Evolutionary conservation across 2,113 vertebrate species (phyloP).

Genomic region (Raja brachyura): DNA sequence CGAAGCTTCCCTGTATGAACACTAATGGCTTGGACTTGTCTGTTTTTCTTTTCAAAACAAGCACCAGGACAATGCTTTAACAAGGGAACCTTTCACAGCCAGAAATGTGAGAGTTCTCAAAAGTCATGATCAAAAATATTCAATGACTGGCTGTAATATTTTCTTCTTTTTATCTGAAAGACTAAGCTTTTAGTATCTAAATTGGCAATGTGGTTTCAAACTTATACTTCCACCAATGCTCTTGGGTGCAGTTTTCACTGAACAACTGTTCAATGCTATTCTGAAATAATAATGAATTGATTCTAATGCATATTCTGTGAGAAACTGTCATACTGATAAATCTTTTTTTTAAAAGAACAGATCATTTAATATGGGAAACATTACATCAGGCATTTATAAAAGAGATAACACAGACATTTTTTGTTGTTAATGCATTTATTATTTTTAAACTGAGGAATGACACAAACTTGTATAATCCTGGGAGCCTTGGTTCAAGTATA

Average conservation of each 20-base stretch:
- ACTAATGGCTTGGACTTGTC: constrained; percentile 6
- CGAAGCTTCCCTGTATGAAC: constrained; percentile 12
- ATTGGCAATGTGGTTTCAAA: constrained; percentile 53
- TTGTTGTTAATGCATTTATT: not conserved
- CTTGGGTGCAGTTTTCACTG: constrained; percentile 57
- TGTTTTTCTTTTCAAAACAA: constrained; percentile 30
- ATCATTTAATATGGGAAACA: not conserved
- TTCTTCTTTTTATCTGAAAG: constrained; percentile 57
- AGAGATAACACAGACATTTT: not conserved
- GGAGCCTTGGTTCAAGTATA: not conserved
- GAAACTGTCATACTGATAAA: not conserved
- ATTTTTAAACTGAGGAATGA: not conserved
- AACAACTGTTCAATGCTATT: constrained; percentile 54
- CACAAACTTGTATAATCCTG: not conserved
- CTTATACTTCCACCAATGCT: constrained; percentile 47
- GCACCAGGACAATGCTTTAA: constrained; percentile 41
- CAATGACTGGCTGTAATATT: constrained; percentile 59
- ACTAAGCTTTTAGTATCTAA: constrained; percentile 57
- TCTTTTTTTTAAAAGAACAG: not conserved
- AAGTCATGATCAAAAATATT: constrained; percentile 54
- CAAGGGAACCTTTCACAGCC: constrained; percentile 46
- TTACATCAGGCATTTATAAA: not conserved
- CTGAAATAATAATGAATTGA: constrained; percentile 60
- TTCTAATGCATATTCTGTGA: constrained; percentile 32
- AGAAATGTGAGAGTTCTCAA: constrained; percentile 53